A percentile compares a stretch with the other conserved stretches of the same genome.
These are phyloP conservation scores for Phortica magna DNA, from an alignment of 2,888 invertebrate species.

Conservation along the genomic window DNA sequence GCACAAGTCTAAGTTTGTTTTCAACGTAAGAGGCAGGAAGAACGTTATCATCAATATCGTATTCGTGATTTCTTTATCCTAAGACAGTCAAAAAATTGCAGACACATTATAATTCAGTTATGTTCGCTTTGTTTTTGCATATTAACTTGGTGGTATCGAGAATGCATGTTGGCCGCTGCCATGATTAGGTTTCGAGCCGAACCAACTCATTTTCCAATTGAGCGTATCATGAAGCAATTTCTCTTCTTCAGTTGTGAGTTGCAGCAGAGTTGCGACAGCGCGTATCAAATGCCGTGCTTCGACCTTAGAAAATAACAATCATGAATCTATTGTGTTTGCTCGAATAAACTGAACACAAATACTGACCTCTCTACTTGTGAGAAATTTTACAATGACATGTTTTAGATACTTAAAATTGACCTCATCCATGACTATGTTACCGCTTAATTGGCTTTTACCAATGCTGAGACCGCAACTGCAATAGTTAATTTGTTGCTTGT, in stretches of 20 bases:
- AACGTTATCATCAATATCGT: constrained; percentile 7
- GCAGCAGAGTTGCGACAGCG: constrained; percentile 90
- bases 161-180: constrained; percentile 80
- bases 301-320: constrained; percentile 68
- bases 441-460: constrained; percentile 44
- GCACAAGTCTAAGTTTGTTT: constrained; percentile 13
- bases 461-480: constrained; percentile 37
- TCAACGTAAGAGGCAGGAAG: constrained; percentile 23
- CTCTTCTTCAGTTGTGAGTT: constrained; percentile 92
- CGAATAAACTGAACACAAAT: neutral
- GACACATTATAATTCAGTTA: neutral
- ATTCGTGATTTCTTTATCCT: constrained; percentile 3
- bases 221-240: constrained; percentile 83
- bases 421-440: constrained; percentile 80
- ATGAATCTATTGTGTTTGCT: neutral
- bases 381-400: constrained; percentile 94
- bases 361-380: constrained; percentile 88
- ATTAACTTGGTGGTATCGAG: constrained; percentile 82
- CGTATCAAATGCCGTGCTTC: constrained; percentile 93
- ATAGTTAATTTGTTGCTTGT: constrained; percentile 1
- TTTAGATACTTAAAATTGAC: constrained; percentile 92
- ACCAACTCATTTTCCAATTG: constrained; percentile 78
- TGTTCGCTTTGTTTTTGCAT: constrained; percentile 47
- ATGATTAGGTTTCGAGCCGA: constrained; percentile 81
- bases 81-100: constrained; percentile 21